A percentile compares a stretch with the other conserved stretches of the same genome.
Conservation (phyloP, 2,113 vertebrate genomes). For the Oostethus manadensis region DNA sequence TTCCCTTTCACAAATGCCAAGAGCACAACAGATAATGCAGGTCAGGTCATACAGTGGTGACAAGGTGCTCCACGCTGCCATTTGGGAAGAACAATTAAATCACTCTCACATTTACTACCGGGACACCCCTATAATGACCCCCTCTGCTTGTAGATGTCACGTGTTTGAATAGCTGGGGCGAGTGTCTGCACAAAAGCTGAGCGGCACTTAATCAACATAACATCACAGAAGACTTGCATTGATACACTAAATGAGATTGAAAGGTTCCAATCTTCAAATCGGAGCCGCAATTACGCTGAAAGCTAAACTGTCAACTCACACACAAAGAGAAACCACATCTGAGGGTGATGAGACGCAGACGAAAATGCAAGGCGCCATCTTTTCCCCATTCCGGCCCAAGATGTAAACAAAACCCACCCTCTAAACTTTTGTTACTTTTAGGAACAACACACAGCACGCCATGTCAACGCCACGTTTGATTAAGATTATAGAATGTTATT, state of each 20-base stretch:
- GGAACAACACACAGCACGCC: slow-evolving; percentile 54
- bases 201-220: slow-evolving; percentile 19
- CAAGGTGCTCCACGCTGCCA: slow-evolving; percentile 15
- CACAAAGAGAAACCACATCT: slow-evolving; percentile 43
- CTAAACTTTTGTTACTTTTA: slow-evolving; percentile 59
- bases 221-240: neutral
- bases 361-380: slow-evolving; percentile 46
- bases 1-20: slow-evolving; percentile 25
- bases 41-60: slow-evolving; percentile 33
- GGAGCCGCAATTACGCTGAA: neutral
- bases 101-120: slow-evolving; percentile 33
- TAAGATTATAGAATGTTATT: too few relatives aligned
- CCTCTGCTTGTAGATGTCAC: slow-evolving; percentile 28
- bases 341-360: slow-evolving; percentile 52
- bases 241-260: slow-evolving; percentile 10
- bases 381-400: slow-evolving; percentile 46
- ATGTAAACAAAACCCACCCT: slow-evolving; percentile 58
- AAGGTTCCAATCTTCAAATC: slow-evolving; percentile 19
- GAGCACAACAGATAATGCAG: slow-evolving; percentile 39
- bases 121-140: slow-evolving; percentile 42
- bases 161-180: slow-evolving; percentile 22
- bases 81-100: slow-evolving; percentile 14
- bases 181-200: slow-evolving; percentile 16
- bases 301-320: neutral
- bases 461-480: slow-evolving; percentile 27